Base-by-base conservation (phyloP, 2,888 invertebrate species). In the Psylliodes chrysocephalus region DNA sequence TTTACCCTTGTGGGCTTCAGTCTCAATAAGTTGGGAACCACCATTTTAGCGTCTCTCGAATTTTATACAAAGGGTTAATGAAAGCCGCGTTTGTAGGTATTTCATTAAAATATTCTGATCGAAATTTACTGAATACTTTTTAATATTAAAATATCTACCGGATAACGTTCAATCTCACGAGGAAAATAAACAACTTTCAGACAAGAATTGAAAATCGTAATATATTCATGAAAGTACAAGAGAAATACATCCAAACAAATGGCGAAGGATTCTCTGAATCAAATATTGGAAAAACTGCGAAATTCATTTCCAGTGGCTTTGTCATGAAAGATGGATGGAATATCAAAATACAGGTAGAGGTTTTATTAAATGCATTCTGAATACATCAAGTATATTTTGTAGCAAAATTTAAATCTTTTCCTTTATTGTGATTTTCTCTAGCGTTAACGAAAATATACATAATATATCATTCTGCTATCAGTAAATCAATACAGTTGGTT, bases 271-370 rank as follows among this genome's bases (percentile, higher is more conserved):
- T 64, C 56, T 63, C 59, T 63, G 70, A 68, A 69, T 71, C 70
- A 70, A 70, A 71, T 70, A 70, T 71, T 69, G 71, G 69, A 68
- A 69, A 71, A 70, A 70, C 60, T 69, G 62, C 63, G 62, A 66
- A 67, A 68, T 66, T 65, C 66, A 67, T 70, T 69, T 67, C 53
- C 63, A 68, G 68, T 64, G 66, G 53, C 64, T 62, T 63, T 62
- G 53, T 60, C 53, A 10, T 44, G 62, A 54, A 66, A 54, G 63
- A 49, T n/a, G 53, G 14, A 53, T 53, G 22, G 14, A 40, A 53
- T 40, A 40, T 40, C 22, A 53, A 53, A 40, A 12, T 30, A 44
- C 55, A 38, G 14, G 15, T 25, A 25, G 7, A 22, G 22, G 22
- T 4, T 22, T 22, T 22, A 22, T 22, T 22, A 22, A 22, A 22